These are phyloP conservation scores for Atopsyche davidsoni DNA, from an alignment of 1,140 invertebrate genomes.

Conservation along the genomic window DNA sequence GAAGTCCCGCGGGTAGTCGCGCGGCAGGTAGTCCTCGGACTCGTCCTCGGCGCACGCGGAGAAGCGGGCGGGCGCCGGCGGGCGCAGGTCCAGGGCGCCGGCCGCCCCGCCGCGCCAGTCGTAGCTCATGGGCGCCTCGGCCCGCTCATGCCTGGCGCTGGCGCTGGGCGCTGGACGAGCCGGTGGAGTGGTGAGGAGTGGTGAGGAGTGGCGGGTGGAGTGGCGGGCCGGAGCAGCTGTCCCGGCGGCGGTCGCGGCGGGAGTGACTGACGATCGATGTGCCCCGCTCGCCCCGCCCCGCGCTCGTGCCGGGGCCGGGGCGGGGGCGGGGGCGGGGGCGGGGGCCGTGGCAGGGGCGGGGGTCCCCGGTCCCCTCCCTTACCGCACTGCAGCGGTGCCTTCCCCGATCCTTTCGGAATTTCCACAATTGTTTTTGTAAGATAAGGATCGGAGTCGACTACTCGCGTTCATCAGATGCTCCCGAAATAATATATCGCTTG, in stretches of 20 bases:
- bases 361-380: too few species aligned
- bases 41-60: slow-evolving; percentile 20
- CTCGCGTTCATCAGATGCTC: too few species aligned
- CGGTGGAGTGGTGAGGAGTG: background rate
- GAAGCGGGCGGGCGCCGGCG: slow-evolving; percentile 15
- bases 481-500: too few species aligned
- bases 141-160: background rate
- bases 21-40: slow-evolving; percentile 15
- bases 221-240: slow-evolving; percentile 6
- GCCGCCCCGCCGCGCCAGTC: slow-evolving; percentile 12
- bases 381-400: background rate
- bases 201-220: background rate
- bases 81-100: slow-evolving; percentile 24
- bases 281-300: slow-evolving; percentile 4
- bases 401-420: background rate
- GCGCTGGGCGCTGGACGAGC: background rate
- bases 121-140: slow-evolving; percentile 17
- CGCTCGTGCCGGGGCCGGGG: slow-evolving; percentile 12
- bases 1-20: slow-evolving; percentile 1
- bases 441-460: slow-evolving; percentile 13
- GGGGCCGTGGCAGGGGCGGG: background rate
- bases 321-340: slow-evolving; percentile 11
- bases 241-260: slow-evolving; percentile 1
- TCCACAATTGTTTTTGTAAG: slow-evolving; percentile 11
- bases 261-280: background rate